Base-by-base conservation (phyloP, 2,797 vertebrate species). In the Microchirus variegatus region DNA sequence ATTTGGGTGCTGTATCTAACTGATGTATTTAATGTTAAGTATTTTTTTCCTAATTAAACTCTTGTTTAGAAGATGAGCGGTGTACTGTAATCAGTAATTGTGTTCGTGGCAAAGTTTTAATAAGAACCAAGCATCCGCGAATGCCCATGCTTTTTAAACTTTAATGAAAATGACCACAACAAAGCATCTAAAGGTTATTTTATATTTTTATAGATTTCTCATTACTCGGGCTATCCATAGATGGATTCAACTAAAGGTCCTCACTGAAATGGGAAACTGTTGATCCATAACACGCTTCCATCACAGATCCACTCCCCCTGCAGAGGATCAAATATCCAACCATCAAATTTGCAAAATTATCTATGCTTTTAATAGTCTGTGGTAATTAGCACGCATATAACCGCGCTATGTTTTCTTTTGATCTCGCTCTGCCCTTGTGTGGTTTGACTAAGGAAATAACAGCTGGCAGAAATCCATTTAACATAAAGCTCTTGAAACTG, bases 221-320 rank as follows among this genome's bases (percentile, higher is more conserved):
- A 19, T 68, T 51, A 54, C 61, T 18, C 10, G 36, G 44, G 51
- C n/a, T 36, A 35, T 60, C 44, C n/a, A 44, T 7, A 14, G 2
- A 49, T 38, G 37, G 59, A 76, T 60, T 71, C 49, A 51, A 40
- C 58, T 9, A 56, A 69, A 74, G 55, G 55, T 79, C 65, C 55
- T 17, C 7, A 10, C 9, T 59, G 63, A 74, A 47, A 35, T 31
- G 3, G 22, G 63, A 63, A 63, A 73, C 8, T 22, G 35, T 47
- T 58, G 43, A 77, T 75, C 49, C 40, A 42, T 49, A 53, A 45
- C 53, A 36, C 36, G 16, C 57, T 60, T 17, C 45, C 11, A 53
- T 53, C 53, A 22, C 40, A 41, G 22, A 51, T 31, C 6, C 38
- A 2, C 43, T 55, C 35, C 54, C 58, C 16, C 71, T 48, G 43